phyloP scores from a whole-genome alignment of 2,797 vertebrate species.

The Eulemur coronatus region DNA sequence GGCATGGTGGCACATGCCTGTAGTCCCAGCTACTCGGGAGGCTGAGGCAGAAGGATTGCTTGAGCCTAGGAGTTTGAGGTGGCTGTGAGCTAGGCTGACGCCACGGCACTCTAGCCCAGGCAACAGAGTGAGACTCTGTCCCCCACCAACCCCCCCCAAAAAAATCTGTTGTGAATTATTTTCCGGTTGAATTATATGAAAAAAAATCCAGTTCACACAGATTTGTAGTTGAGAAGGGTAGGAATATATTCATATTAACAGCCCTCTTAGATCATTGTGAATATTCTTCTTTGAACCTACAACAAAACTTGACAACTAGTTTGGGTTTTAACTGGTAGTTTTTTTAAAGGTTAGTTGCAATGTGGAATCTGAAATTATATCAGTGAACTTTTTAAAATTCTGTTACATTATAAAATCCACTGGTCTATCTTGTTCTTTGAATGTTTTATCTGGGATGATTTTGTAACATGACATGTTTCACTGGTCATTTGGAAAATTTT shows the following conservation, averaged over 20 bases:
- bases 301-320: neutral
- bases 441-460: neutral
- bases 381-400: neutral
- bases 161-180: neutral
- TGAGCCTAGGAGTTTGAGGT: too few relatives aligned
- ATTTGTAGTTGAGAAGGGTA: neutral
- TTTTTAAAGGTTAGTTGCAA: slow-evolving; percentile 24
- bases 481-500: slow-evolving; percentile 9
- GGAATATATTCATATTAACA: neutral
- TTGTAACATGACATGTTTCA: neutral
- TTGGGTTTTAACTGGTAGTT: neutral
- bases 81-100: too few relatives aligned
- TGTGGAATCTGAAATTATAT: slow-evolving; percentile 36
- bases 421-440: neutral
- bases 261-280: neutral
- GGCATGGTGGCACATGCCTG: too few relatives aligned
- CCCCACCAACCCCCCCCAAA: too few relatives aligned
- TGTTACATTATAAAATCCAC: neutral
- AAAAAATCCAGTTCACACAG: neutral
- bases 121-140: too few relatives aligned
- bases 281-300: neutral
- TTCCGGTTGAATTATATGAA: neutral
- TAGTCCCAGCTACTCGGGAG: too few relatives aligned
- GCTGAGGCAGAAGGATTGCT: too few relatives aligned
- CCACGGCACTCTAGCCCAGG: too few relatives aligned